Evolutionary conservation across 2,888 invertebrate genomes (phyloP), one percentile per base, ranked within the genome.

Genomic region (Tenthredo mesomela): DNA sequence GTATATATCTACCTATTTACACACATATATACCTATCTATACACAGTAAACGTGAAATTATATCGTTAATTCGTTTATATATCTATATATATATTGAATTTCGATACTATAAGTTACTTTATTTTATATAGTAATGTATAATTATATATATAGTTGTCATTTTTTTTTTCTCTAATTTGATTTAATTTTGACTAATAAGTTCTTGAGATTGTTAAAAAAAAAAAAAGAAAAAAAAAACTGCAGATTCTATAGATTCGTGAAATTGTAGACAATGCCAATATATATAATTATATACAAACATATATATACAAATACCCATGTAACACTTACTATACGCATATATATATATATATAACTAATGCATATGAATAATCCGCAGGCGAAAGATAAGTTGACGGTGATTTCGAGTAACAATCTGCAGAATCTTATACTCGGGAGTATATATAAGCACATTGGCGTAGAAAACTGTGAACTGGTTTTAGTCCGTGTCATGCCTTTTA

Each of bases 391-490:
- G 29, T 21, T 29, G 77, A 54, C n/a, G 77, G 54, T 54, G 54
- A 77, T 40, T 77, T 54, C 50, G 77, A 37, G 18, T 15, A 77
- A 54, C 54, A 50, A 77, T 77, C 50, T 25, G 50, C 15, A 50
- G 77, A 47, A 77, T 67, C 25, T 43, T 3, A 25, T 3, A 25
- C 47, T 29, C 29, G 18, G 77, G 54, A 25, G 50, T 50, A n/a
- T n/a, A n/a, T n/a, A n/a, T n/a, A 25, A 43, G 50, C 6, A 25
- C 73, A 73, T 73, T 73, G 73, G 73, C 73, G 73, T 73, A 47
- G 73, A 73, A 40, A 67, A 50, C n/a, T 33, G 29, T 77, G 50
- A 77, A 77, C 77, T 33, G 77, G 77, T 54, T 77, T 75, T 71
- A 33, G 71, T 37, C 40, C 75, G 75, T 75, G 40, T n/a, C 70